A percentile compares a stretch with the other conserved stretches of the same genome.
Conservation (phyloP, 2,797 vertebrate genomes). For the Nyctalus aviator region DNA sequence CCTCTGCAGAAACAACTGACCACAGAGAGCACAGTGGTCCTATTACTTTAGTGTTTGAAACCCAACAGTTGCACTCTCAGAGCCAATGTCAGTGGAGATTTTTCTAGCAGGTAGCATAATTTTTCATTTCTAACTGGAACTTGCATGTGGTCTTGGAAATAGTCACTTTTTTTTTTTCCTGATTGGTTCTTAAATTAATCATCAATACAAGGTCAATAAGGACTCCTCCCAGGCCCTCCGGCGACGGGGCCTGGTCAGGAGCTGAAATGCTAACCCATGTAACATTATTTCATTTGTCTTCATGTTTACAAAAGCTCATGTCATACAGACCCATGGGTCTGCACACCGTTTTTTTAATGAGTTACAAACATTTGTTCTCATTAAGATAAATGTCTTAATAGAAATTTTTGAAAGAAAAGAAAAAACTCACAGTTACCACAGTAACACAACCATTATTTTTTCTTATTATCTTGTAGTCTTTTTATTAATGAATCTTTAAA, state of each 20-base stretch:
- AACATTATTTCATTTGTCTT: conserved; percentile 52
- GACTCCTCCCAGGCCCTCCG: not conserved
- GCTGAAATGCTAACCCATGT: conserved; percentile 44
- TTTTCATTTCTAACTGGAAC: not conserved
- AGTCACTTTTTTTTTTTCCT: conserved; percentile 54
- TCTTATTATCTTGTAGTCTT: conserved; percentile 15
- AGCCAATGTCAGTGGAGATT: not conserved
- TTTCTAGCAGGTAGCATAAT: not conserved
- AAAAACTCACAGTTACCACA: not conserved
- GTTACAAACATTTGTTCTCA: conserved; percentile 41
- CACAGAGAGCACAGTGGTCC: not conserved
- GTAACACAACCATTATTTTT: not conserved
- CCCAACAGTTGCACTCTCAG: not conserved
- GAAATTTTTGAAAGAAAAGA: conserved; percentile 38
- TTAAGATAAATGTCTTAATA: conserved; percentile 21
- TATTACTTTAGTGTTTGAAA: conserved; percentile 35
- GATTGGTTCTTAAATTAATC: conserved; percentile 31
- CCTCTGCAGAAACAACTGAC: not conserved
- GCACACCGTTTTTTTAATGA: conserved; percentile 32
- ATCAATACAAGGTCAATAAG: conserved; percentile 25
- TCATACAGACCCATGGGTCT: not conserved
- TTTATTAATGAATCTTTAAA: conserved; percentile 27
- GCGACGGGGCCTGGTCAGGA: not conserved
- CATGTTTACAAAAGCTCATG: conserved; percentile 40
- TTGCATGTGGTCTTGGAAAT: conserved; percentile 4